Conservation (phyloP, 1,140 invertebrate species). For the Diorhabda sublineata region DNA sequence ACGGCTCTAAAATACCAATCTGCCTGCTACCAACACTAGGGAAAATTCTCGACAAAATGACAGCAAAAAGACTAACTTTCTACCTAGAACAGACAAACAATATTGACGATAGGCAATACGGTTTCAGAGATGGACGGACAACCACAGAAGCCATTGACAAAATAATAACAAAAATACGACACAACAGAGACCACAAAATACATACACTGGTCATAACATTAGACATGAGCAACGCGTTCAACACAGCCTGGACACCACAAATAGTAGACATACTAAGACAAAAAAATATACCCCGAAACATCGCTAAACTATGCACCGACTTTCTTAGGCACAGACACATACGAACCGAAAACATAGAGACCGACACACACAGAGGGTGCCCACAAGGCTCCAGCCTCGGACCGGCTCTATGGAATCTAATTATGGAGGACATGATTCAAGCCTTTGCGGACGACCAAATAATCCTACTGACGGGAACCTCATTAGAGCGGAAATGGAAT, state of each 20-base stretch:
- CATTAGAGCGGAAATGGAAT: constrained; percentile 19
- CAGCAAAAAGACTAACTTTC: background rate
- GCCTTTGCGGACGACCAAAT: constrained; percentile 28
- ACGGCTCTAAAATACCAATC: background rate
- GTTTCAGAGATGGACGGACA: constrained; percentile 22
- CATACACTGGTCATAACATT: constrained; percentile 18
- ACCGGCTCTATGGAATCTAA: constrained; percentile 26
- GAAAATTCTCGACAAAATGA: background rate
- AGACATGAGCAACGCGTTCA: constrained; percentile 25
- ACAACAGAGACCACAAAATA: background rate
- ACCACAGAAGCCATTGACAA: constrained; percentile 17
- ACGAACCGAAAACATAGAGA: constrained; percentile 11
- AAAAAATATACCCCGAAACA: background rate
- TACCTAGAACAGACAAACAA: background rate
- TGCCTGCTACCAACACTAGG: background rate
- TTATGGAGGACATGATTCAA: constrained; percentile 23
- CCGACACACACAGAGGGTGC: constrained; percentile 25
- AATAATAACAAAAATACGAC: background rate
- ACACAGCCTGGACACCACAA: constrained; percentile 14
- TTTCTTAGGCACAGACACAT: constrained; percentile 21
- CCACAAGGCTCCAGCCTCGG: constrained; percentile 32
- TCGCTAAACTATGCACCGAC: background rate
- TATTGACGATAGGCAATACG: constrained; percentile 13
- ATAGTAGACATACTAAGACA: background rate
- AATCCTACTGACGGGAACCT: constrained; percentile 18